Conservation (phyloP, 2,888 invertebrate genomes). For the Zonitis immaculata region DNA sequence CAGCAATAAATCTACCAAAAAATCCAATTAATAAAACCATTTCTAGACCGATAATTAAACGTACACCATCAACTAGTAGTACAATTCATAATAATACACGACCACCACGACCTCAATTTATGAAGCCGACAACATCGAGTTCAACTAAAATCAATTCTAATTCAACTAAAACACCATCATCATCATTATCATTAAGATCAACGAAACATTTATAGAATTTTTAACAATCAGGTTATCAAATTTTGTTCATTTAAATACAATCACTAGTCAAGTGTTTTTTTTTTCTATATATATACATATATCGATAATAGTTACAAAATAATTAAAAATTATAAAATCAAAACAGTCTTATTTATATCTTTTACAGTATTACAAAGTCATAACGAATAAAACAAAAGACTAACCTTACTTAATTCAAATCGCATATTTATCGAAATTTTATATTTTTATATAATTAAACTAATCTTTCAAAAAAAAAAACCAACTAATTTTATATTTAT, state of each 20-base stretch:
- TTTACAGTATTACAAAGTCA: slow-evolving; percentile 28
- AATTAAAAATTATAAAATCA: slow-evolving; percentile 7
- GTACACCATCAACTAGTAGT: slow-evolving; percentile 52
- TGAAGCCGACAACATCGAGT: slow-evolving; percentile 84
- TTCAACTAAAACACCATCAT: slow-evolving; percentile 17
- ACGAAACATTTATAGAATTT: slow-evolving; percentile 24
- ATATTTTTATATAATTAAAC: slow-evolving; percentile 23
- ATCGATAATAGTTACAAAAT: neutral
- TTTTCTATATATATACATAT: no score
- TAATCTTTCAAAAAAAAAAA: slow-evolving; percentile 22
- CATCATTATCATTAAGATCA: slow-evolving; percentile 24
- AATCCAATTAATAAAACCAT: slow-evolving; percentile 26
- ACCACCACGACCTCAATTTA: slow-evolving; percentile 56
- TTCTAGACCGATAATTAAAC: slow-evolving; percentile 44
- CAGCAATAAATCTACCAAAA: slow-evolving; percentile 22
- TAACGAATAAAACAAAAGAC: slow-evolving; percentile 8
- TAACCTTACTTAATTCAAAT: slow-evolving; percentile 16
- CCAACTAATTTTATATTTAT: slow-evolving; percentile 36
- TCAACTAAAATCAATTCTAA: slow-evolving; percentile 56
- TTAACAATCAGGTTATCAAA: neutral
- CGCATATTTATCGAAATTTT: slow-evolving; percentile 8
- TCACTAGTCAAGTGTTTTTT: slow-evolving; percentile 32
- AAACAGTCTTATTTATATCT: slow-evolving; percentile 17
- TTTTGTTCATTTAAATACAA: slow-evolving; percentile 9
- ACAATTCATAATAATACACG: slow-evolving; percentile 34